Evolutionary conservation across 2,888 invertebrate species (phyloP), one percentile per base, ranked within the genome.

Genomic region (Netelia inedita): DNA sequence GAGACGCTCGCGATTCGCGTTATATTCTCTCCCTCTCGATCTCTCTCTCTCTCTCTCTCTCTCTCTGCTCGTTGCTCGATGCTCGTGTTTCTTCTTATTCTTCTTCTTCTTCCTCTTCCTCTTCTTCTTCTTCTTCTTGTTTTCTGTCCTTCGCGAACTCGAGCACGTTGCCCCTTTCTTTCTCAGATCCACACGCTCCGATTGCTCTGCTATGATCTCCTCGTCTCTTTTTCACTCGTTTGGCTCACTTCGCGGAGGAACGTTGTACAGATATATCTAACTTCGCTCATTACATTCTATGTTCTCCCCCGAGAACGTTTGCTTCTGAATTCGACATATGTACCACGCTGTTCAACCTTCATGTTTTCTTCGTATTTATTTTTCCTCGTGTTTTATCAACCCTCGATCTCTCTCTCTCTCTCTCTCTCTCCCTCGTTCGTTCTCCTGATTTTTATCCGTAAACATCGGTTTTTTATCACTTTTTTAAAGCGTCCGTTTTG

Each of bases 1-100:
- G 86, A 82, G 78, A 68, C 65, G 59, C 72, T 68, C 85, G 46
- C 72, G 63, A 28, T 57, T 79, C 79, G 69, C 82, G 84, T 72
- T 83, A 83, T 78, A 74, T 78, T 79, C 68, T 55, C 72, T 88
- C 87, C 83, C 71, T 85, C 78, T 69, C 57, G 11, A 71, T 82
- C 76, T 81, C 71, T 85, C 61, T 57, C 75, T 75, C 35, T 71
- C 65, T 83, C 65, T 63, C 9, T 78, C 81, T 79, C 59, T 61
- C 69, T 84, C 82, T 66, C 68, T 72, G 78, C 46, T 75, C 85
- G 19, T 65, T n/a, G 74, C 75, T 74, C 87, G 72, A 71, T 82
- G 85, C 80, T 86, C 80, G 85, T 73, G 69, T 82, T 76, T 55
- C 59, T 23, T 55, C 72, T 80, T 65, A 11, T 78, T 57, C n/a